These are phyloP conservation scores for Minunthozetes semirufus DNA, from an alignment of 2,888 invertebrate genomes.

Conservation along the genomic window DNA sequence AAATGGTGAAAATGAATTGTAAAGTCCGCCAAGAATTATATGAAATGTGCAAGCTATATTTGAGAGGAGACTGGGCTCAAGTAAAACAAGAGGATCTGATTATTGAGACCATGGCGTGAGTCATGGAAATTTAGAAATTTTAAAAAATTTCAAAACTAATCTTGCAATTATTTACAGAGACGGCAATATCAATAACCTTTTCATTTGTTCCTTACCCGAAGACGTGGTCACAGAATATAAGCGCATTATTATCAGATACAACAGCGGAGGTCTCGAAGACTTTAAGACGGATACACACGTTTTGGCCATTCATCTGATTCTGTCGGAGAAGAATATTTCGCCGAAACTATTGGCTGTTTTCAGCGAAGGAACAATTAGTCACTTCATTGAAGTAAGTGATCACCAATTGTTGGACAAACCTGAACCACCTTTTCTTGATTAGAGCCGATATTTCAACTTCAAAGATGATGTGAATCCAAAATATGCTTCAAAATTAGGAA, in stretches of 20 bases:
- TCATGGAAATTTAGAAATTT: neutral
- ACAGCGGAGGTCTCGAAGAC: neutral
- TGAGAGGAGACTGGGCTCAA: neutral
- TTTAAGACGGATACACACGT: neutral
- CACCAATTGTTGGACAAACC: neutral
- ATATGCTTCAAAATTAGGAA: neutral
- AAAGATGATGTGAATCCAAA: slow-evolving; percentile 16
- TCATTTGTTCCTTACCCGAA: neutral
- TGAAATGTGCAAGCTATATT: neutral
- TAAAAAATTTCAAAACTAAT: neutral
- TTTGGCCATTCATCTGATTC: neutral
- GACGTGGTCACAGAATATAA: neutral
- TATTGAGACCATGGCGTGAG: neutral
- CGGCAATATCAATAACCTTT: neutral
- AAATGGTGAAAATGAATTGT: no score
- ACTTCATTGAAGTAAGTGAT: neutral
- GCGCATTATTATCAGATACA: neutral
- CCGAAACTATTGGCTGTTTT: neutral
- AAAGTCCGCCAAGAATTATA: no score
- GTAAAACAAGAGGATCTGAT: neutral
- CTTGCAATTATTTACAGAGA: neutral
- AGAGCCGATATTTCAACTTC: slow-evolving; percentile 7
- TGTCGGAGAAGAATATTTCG: neutral
- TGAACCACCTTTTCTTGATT: neutral
- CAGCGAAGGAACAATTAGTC: neutral